A percentile compares a stretch with the other conserved stretches of the same genome.
These are phyloP conservation scores for Pammene aurita DNA, from an alignment of 2,888 invertebrate species.

Conservation along the genomic window DNA sequence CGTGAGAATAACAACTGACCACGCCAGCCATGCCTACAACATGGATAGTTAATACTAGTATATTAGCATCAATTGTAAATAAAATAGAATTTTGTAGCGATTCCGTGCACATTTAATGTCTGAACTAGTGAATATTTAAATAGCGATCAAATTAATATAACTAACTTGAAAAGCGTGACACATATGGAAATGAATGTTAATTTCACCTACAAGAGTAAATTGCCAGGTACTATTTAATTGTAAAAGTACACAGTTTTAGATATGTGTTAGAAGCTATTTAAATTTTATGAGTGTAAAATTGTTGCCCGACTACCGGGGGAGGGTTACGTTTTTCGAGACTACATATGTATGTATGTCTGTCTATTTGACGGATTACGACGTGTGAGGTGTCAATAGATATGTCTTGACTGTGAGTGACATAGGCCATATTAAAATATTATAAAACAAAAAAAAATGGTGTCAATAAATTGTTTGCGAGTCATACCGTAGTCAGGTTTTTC, in stretches of 20 bases:
- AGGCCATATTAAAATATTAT: too few relatives aligned
- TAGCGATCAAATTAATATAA: constrained; percentile 17
- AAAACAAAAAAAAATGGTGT: too few relatives aligned
- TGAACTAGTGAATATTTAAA: constrained; percentile 20
- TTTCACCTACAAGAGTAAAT: neutral
- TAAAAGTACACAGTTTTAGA: neutral
- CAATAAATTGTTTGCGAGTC: too few relatives aligned
- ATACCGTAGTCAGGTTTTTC: too few relatives aligned
- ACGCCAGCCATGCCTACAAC: constrained; percentile 6
- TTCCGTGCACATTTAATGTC: constrained; percentile 2
- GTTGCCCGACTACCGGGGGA: too few relatives aligned
- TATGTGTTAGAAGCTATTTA: too few relatives aligned
- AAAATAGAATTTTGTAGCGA: constrained; percentile 17
- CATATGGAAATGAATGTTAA: neutral
- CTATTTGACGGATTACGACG: too few relatives aligned
- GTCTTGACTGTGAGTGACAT: too few relatives aligned
- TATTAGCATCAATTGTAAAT: constrained; percentile 21
- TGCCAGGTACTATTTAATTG: neutral
- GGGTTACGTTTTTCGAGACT: too few relatives aligned
- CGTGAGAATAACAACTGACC: neutral
- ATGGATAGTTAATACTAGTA: constrained; percentile 25
- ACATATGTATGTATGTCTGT: too few relatives aligned
- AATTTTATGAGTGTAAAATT: too few relatives aligned
- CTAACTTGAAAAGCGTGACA: constrained; percentile 15
- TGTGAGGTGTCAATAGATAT: too few relatives aligned